Evolutionary conservation across 2,797 vertebrate genomes (phyloP).

Genomic region (Xenentodon cancila): DNA sequence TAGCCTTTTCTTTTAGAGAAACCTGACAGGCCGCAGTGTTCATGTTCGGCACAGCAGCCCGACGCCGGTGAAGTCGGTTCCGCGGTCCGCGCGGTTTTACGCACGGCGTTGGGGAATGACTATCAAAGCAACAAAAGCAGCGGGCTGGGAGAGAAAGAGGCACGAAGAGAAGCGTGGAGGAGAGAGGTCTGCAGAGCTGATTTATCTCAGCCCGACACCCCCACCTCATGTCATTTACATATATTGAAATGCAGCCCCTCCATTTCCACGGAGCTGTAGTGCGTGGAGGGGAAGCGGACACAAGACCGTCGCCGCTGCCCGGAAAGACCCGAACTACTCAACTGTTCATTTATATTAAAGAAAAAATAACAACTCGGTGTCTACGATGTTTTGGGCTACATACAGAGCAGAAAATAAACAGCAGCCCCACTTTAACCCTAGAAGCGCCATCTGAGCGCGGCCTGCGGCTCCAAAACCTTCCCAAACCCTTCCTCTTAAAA

Average conservation of each 20-base stretch:
- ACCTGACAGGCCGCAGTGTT: background rate
- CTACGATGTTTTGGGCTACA: slow-evolving; percentile 30
- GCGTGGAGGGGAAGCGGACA: slow-evolving; percentile 65
- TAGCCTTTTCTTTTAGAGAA: slow-evolving; percentile 1
- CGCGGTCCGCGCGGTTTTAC: background rate
- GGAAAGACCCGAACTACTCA: slow-evolving; percentile 15
- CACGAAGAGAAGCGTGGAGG: slow-evolving; percentile 28
- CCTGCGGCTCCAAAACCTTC: slow-evolving; percentile 6
- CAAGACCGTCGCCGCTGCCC: slow-evolving; percentile 34
- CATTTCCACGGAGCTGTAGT: background rate
- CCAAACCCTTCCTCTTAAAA: background rate
- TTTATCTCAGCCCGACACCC: slow-evolving; percentile 79
- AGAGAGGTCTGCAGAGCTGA: slow-evolving; percentile 77
- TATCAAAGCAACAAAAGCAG: slow-evolving; percentile 45
- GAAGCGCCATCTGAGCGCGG: slow-evolving; percentile 23
- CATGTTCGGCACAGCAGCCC: too few species aligned
- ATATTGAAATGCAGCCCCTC: slow-evolving; percentile 86
- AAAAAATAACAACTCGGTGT: background rate
- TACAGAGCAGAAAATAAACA: slow-evolving; percentile 8
- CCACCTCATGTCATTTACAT: slow-evolving; percentile 85
- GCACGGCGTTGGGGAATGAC: slow-evolving; percentile 21
- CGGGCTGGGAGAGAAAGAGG: slow-evolving; percentile 30
- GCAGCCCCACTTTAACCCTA: background rate
- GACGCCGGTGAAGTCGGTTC: background rate
- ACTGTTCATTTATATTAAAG: slow-evolving; percentile 13